A percentile compares a stretch with the other conserved stretches of the same genome.
phyloP scores from a whole-genome alignment of 2,113 vertebrate genomes.

The Conger conger region DNA sequence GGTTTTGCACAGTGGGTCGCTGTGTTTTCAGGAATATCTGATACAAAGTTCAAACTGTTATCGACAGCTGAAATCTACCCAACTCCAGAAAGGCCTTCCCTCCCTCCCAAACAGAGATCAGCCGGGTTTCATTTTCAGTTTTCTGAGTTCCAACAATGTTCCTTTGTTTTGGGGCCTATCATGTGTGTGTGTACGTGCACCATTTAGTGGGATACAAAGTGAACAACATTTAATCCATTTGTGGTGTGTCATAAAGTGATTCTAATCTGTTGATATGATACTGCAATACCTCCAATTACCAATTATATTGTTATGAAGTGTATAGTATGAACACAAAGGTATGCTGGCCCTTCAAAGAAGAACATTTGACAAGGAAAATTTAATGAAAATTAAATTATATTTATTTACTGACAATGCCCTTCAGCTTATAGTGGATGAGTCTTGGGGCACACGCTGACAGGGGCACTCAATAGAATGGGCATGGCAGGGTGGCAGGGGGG shows the following conservation, averaged over 20 bases:
- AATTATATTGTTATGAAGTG: neutral
- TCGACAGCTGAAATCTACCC: conserved; percentile 34
- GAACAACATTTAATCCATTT: conserved; percentile 15
- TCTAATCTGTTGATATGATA: neutral
- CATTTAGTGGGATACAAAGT: conserved; percentile 35
- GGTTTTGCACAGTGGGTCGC: neutral
- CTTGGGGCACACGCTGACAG: no score
- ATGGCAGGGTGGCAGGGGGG: no score
- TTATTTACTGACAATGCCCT: no score
- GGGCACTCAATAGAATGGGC: no score
- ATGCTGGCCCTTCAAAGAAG: neutral
- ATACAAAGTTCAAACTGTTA: conserved; percentile 23
- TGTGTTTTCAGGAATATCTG: neutral
- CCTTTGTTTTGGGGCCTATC: conserved; percentile 52
- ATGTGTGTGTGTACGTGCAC: conserved; percentile 21
- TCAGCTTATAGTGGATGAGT: no score
- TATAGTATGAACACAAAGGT: neutral
- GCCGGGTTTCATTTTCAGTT: conserved; percentile 52
- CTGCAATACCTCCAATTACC: neutral
- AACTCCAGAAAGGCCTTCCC: conserved; percentile 25
- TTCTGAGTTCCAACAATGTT: conserved; percentile 52
- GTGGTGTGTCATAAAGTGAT: neutral
- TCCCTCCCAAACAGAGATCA: neutral
- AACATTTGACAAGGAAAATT: no score
- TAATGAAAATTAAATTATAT: no score